Evolutionary conservation across 2,797 vertebrate species (phyloP).

Genomic region (Knipowitschia caucasica): DNA sequence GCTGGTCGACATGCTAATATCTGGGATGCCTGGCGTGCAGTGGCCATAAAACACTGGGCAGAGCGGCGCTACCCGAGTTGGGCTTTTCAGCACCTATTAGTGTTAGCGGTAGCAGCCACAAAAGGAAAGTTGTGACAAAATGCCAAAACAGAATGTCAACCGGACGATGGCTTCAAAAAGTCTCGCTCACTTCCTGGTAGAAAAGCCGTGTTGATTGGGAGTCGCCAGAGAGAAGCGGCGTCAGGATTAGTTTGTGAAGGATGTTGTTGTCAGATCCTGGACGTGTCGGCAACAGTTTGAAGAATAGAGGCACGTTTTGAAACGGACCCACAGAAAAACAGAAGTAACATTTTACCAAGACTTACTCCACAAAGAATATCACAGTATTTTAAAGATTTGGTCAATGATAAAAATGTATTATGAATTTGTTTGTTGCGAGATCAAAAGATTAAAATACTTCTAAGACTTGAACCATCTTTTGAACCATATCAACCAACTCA

Average conservation of each 20-base stretch:
- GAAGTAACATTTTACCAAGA: no score
- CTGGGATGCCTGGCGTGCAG: conserved; percentile 39
- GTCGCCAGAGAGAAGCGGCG: conserved; percentile 44
- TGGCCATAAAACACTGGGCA: conserved; percentile 49
- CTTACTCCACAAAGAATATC: no score
- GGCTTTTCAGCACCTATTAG: conserved; percentile 71
- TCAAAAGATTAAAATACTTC: no score
- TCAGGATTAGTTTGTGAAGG: conserved; percentile 35
- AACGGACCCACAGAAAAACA: neutral
- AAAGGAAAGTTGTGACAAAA: conserved; percentile 66
- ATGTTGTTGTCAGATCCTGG: conserved; percentile 43
- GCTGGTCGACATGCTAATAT: conserved; percentile 72
- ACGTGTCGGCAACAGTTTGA: conserved; percentile 10
- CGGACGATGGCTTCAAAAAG: conserved; percentile 34
- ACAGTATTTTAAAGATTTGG: no score
- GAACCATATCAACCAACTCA: no score
- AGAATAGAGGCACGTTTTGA: conserved; percentile 24
- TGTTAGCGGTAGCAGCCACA: conserved; percentile 46
- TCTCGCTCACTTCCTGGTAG: conserved; percentile 36
- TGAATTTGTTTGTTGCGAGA: no score
- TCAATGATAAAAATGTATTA: no score
- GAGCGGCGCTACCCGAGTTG: conserved; percentile 38
- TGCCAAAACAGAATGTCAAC: conserved; percentile 65
- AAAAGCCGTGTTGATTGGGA: conserved; percentile 39
- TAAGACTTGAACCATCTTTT: no score